These are phyloP conservation scores for Amphimedon queenslandica DNA, from an alignment of 37 sponge, comb jelly and placozoan genomes.

Conservation along the genomic window DNA sequence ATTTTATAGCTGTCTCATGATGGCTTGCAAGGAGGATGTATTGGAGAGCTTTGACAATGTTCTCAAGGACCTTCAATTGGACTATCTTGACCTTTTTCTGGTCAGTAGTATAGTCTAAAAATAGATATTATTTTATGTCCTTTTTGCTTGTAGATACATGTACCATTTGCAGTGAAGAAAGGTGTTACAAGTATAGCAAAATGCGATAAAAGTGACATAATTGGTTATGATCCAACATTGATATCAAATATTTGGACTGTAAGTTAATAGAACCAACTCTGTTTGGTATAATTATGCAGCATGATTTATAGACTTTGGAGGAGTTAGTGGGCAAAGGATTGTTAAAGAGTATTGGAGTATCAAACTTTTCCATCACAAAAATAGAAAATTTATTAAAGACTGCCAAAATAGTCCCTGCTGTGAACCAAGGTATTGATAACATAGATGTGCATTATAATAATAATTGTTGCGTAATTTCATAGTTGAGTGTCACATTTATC, in stretches of 20 bases:
- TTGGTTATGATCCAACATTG: neutral
- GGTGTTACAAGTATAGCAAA: neutral
- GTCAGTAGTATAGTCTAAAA: too few relatives aligned
- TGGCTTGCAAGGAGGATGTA: slow-evolving; percentile 10
- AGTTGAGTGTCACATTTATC: slow-evolving; percentile 82
- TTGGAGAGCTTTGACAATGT: slow-evolving; percentile 10
- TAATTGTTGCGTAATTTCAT: too few relatives aligned
- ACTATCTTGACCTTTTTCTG: slow-evolving; percentile 64
- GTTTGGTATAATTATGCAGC: neutral
- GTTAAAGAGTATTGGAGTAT: slow-evolving; percentile 73
- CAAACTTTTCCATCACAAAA: slow-evolving; percentile 87
- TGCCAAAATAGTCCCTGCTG: slow-evolving; percentile 80
- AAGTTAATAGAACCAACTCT: neutral
- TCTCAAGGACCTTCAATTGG: slow-evolving; percentile 44
- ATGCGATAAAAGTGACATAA: neutral
- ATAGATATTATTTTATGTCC: too few relatives aligned
- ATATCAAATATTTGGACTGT: neutral
- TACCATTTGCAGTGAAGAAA: neutral
- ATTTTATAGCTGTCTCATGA: neutral
- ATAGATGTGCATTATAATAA: too few relatives aligned
- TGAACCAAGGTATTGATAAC: slow-evolving; percentile 68
- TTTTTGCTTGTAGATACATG: neutral
- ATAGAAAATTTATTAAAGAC: slow-evolving; percentile 66
- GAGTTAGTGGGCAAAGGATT: slow-evolving; percentile 54
- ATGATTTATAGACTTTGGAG: slow-evolving; percentile 58